phyloP scores from a whole-genome alignment of 2,113 vertebrate species.

The Syngnathus scovelli region DNA sequence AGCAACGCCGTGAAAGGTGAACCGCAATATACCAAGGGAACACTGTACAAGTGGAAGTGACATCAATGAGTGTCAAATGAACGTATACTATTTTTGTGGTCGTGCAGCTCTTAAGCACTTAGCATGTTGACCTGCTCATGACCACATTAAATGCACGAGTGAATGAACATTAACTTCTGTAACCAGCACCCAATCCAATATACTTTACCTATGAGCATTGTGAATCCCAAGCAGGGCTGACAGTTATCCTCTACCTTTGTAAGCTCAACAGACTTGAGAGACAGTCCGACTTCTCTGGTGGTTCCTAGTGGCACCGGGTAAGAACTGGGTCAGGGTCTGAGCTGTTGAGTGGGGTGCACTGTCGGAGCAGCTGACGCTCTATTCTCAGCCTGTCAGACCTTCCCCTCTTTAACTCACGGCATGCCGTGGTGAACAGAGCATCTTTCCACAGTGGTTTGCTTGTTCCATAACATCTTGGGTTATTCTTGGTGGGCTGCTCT shows the following conservation, averaged over 20 bases:
- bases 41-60: not conserved
- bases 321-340: not conserved
- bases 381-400: slow-evolving; percentile 12
- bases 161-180: not conserved
- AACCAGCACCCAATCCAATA: not conserved
- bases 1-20: no score
- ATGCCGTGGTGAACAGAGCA: not conserved
- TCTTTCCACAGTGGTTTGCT: not conserved
- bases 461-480: not conserved
- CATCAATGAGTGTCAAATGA: not conserved
- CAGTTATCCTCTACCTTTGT: slow-evolving; percentile 8
- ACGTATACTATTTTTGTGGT: not conserved
- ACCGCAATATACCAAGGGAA: no score
- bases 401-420: slow-evolving; percentile 13
- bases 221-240: slow-evolving; percentile 10
- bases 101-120: not conserved
- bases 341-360: not conserved
- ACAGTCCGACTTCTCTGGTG: slow-evolving; percentile 1
- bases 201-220: slow-evolving; percentile 57
- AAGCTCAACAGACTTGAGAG: not conserved
- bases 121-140: slow-evolving; percentile 2
- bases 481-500: slow-evolving; percentile 22
- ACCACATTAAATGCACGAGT: not conserved
- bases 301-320: slow-evolving; percentile 4
- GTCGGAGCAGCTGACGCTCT: slow-evolving; percentile 4